These are phyloP conservation scores for Hetaerina titia DNA, from an alignment of 2,888 invertebrate genomes.

Conservation along the genomic window DNA sequence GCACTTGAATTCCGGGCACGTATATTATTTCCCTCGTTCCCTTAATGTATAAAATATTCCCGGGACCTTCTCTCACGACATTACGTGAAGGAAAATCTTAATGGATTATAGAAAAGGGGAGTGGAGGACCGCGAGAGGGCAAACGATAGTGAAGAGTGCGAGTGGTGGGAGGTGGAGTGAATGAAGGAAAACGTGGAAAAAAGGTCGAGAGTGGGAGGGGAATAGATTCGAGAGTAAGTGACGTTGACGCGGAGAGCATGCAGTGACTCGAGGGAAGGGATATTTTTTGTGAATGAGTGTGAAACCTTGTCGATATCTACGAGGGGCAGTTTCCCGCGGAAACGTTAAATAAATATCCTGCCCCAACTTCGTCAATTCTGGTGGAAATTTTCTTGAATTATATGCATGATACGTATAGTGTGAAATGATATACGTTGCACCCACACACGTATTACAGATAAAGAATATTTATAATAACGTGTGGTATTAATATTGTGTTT, in stretches of 20 bases:
- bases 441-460: too few species aligned
- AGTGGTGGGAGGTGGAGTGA: neutral
- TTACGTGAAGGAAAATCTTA: constrained; percentile 3
- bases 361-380: neutral
- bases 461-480: too few species aligned
- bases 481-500: too few species aligned
- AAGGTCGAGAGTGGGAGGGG: neutral
- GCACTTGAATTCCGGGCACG: neutral
- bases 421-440: neutral
- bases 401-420: neutral
- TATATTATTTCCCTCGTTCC: neutral
- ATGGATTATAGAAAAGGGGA: neutral
- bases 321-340: neutral
- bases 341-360: neutral
- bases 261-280: neutral
- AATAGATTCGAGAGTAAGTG: neutral
- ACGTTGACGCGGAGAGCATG: neutral
- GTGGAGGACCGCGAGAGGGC: neutral
- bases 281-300: neutral
- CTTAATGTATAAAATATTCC: constrained; percentile 3
- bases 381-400: neutral
- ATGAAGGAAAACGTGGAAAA: neutral
- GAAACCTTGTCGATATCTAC: neutral
- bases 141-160: neutral
- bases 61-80: constrained; percentile 9